Percentiles rank a stretch among this genome's conserved stretches.
Conservation (phyloP, 1,140 invertebrate species). For the Hycleus cichorii region DNA sequence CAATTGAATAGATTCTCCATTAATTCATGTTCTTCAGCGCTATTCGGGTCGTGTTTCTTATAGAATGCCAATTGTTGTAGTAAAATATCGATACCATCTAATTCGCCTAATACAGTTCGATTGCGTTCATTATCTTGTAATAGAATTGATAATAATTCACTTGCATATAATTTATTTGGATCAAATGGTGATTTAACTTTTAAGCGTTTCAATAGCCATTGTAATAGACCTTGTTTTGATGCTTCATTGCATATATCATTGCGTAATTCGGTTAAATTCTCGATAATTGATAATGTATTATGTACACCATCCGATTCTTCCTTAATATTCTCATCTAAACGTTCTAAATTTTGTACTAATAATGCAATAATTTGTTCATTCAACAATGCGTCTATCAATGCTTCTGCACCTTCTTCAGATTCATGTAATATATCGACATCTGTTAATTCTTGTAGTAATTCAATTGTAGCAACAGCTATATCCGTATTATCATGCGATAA, state of each 20-base stretch:
- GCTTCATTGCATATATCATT: conserved; percentile 77
- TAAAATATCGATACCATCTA: conserved; percentile 94
- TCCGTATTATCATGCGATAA: conserved; percentile 96
- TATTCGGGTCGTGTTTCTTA: conserved; percentile 88
- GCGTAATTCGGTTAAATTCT: conserved; percentile 88
- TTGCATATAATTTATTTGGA: conserved; percentile 91
- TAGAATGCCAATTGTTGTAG: conserved; percentile 92
- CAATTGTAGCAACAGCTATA: conserved; percentile 54
- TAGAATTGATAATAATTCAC: conserved; percentile 93
- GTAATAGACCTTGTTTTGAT: conserved; percentile 80
- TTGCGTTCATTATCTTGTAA: conserved; percentile 85
- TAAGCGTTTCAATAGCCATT: conserved; percentile 87
- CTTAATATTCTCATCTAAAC: conserved; percentile 88
- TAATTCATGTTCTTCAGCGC: conserved; percentile 90
- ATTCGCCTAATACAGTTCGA: conserved; percentile 73
- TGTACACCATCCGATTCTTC: conserved; percentile 96
- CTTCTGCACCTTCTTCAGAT: conserved; percentile 72
- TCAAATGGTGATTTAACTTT: conserved; percentile 83
- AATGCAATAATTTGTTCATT: conserved; percentile 88
- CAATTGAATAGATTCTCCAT: conserved; percentile 99
- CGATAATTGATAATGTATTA: conserved; percentile 77
- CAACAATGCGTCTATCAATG: conserved; percentile 69
- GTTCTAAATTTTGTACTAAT: conserved; percentile 85
- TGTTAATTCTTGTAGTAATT: conserved; percentile 75
- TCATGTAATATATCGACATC: conserved; percentile 95